A percentile compares a stretch with the other conserved stretches of the same genome.
These are phyloP conservation scores for Phalacrocorax carbo DNA, from an alignment of 2,113 vertebrate species.

Conservation along the genomic window DNA sequence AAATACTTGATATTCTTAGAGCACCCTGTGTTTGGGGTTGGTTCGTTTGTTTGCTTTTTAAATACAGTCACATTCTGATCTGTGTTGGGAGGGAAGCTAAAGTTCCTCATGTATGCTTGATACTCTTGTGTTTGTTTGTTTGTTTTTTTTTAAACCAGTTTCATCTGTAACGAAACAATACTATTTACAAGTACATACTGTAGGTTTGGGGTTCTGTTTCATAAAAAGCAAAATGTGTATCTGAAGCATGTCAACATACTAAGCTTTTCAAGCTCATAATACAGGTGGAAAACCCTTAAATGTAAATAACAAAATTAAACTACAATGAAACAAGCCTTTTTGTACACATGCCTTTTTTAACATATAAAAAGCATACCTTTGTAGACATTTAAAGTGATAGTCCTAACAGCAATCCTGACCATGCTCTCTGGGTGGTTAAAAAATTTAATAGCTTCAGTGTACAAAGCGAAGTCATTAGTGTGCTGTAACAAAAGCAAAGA, in stretches of 20 bases:
- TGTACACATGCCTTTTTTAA: neutral
- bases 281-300: neutral
- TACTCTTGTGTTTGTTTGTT: accelerated
- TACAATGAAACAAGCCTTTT: neutral
- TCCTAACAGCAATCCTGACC: conserved; percentile 97
- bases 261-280: neutral
- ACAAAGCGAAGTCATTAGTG: conserved; percentile 98
- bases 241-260: neutral
- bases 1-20: neutral
- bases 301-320: neutral
- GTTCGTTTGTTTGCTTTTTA: neutral
- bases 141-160: neutral
- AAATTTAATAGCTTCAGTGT: conserved; percentile 99
- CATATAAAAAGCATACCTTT: conserved; percentile 85
- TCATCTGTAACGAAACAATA: neutral
- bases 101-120: neutral
- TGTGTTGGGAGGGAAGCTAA: neutral
- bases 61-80: neutral
- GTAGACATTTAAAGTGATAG: conserved; percentile 98
- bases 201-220: neutral
- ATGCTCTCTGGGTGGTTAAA: conserved; percentile 99
- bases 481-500: conserved; percentile 83
- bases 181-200: neutral
- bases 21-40: neutral
- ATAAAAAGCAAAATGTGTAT: neutral